Evolutionary conservation across 1,140 invertebrate genomes (phyloP), one percentile per base, ranked within the genome.

Genomic region (Drosophila athabasca): DNA sequence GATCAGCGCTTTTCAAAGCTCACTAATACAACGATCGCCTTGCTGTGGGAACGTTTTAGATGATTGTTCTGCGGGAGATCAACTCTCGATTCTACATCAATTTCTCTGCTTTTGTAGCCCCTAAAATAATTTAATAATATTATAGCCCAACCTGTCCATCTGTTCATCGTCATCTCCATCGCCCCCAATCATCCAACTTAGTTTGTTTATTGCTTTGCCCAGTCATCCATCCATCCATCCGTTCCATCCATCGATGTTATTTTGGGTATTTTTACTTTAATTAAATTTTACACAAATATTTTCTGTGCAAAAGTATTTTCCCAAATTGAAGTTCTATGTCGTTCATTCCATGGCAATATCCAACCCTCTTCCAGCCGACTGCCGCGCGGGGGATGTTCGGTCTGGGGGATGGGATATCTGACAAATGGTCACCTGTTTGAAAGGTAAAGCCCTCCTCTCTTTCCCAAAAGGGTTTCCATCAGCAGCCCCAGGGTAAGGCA

Each of bases 211-310:
- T 75, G 71, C 50, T 39, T 53, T 52, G 45, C 46, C 26, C 35
- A 52, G 15, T 19, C 41, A 55, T 2, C 8, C 65, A 58, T 26
- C 43, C 44, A 48, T 29, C 29, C 11, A 19, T 50, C 8, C 24
- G 11, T 35, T 35, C 35, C 64, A 67, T 54, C 65, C 53, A 54
- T 52, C 67, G 35, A 69, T 82, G 79, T 78, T 78, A 74, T 79
- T 67, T 66, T 65, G 51, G 50, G 81, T 51, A 80, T 77, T 84
- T 84, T 73, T 61, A 53, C 68, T 77, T 85, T 81, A 85, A 85
- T 85, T 85, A 85, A 85, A 85, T 85, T 85, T 81, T 87, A 81
- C 64, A 74, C 77, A 85, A 87, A 82, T 83, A 82, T 82, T 83
- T 78, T 70, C 35, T 39, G 52, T 50, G 74, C 50, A 68, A 82